Conservation (phyloP, 2,888 invertebrate genomes). For the Spilosoma lubricipeda region DNA sequence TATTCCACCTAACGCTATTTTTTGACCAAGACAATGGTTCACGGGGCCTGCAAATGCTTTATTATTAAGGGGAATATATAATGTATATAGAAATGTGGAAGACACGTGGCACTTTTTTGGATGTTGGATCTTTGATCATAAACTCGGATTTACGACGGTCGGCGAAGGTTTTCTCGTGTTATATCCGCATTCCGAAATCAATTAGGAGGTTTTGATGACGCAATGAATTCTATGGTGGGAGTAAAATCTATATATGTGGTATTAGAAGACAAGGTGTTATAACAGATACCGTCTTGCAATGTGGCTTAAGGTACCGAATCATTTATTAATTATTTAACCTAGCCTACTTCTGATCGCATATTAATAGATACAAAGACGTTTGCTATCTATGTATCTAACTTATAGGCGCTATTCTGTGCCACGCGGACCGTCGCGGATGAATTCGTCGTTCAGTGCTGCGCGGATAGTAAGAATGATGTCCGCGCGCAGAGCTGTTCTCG, state of each 20-base stretch:
- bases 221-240: constrained; percentile 32
- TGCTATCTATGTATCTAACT: no score
- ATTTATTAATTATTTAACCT: no score
- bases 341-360: no score
- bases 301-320: no score
- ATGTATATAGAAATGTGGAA: constrained; percentile 17
- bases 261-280: no score
- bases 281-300: no score
- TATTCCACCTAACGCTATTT: background rate
- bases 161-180: constrained; percentile 35
- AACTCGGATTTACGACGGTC: constrained; percentile 38
- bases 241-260: constrained; percentile 14
- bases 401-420: no score
- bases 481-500: no score
- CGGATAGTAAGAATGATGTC: no score
- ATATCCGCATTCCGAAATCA: constrained; percentile 41
- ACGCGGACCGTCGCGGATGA: no score
- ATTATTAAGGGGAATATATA: background rate
- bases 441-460: no score
- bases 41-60: background rate
- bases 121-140: constrained; percentile 30
- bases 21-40: background rate
- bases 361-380: no score
- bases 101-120: constrained; percentile 23
- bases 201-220: constrained; percentile 46